Conservation (phyloP, 2,797 vertebrate genomes). For the Sebastes trivittatus region DNA sequence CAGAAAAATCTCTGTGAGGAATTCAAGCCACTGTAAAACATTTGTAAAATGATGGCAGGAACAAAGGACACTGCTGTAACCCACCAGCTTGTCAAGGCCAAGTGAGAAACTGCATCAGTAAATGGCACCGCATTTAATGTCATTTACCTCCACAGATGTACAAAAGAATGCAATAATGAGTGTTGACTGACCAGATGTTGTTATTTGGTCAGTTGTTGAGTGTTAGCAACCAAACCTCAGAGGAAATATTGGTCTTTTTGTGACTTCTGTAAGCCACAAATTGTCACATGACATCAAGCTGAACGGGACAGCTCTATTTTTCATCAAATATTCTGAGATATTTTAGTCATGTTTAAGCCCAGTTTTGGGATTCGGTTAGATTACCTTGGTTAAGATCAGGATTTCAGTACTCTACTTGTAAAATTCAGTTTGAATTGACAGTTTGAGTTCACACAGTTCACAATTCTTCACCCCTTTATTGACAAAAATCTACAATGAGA, state of each 20-base stretch:
- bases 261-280: not conserved
- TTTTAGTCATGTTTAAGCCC: not conserved
- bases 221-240: not conserved
- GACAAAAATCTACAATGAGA: not conserved
- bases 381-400: not conserved
- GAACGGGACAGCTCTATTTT: not conserved
- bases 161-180: not conserved
- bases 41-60: constrained; percentile 10
- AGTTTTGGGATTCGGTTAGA: not conserved
- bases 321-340: not conserved
- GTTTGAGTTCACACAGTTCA: not conserved
- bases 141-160: not conserved
- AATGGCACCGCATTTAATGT: not conserved
- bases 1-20: constrained; percentile 51
- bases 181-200: not conserved
- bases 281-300: not conserved
- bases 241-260: not conserved
- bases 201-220: not conserved
- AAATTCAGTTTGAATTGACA: not conserved
- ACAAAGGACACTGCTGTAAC: constrained; percentile 2
- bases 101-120: not conserved
- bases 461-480: not conserved
- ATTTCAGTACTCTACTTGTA: not conserved
- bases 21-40: constrained; percentile 25
- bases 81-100: not conserved